phyloP scores from a whole-genome alignment of 2,113 vertebrate species.

The Rhineura floridana region DNA sequence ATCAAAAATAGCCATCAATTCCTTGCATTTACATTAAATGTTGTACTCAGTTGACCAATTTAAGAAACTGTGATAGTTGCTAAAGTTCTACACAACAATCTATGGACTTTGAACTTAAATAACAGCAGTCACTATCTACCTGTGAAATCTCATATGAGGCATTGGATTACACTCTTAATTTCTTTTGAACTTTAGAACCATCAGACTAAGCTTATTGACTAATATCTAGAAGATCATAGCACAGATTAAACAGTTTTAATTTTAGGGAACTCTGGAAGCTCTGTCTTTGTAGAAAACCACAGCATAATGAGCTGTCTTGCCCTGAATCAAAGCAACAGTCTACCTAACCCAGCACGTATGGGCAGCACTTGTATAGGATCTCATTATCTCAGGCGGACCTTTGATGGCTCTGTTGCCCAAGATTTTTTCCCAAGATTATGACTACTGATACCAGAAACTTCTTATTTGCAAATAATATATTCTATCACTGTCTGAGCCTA shows the following conservation, averaged over 20 bases:
- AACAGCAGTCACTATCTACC: neutral
- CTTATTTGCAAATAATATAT: neutral
- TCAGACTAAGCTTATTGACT: neutral
- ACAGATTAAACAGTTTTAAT: neutral
- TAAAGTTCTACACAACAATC: neutral
- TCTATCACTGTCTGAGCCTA: too few relatives aligned
- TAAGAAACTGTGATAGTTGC: neutral
- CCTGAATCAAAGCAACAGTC: too few relatives aligned
- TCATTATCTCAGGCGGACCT: too few relatives aligned
- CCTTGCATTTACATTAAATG: neutral
- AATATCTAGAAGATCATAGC: neutral
- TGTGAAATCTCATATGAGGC: neutral
- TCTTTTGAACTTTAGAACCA: conserved; percentile 9
- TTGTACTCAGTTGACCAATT: too few relatives aligned
- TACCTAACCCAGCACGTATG: too few relatives aligned
- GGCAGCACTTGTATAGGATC: neutral
- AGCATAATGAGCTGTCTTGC: neutral
- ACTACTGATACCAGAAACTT: neutral
- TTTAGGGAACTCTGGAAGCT: neutral
- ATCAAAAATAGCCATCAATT: neutral
- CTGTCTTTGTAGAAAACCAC: neutral
- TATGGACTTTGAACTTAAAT: conserved; percentile 20
- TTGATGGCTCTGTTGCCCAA: too few relatives aligned
- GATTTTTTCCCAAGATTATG: neutral
- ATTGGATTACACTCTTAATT: neutral